These are phyloP conservation scores for Rhynchophorus ferrugineus DNA, from an alignment of 1,140 invertebrate genomes.

Conservation along the genomic window DNA sequence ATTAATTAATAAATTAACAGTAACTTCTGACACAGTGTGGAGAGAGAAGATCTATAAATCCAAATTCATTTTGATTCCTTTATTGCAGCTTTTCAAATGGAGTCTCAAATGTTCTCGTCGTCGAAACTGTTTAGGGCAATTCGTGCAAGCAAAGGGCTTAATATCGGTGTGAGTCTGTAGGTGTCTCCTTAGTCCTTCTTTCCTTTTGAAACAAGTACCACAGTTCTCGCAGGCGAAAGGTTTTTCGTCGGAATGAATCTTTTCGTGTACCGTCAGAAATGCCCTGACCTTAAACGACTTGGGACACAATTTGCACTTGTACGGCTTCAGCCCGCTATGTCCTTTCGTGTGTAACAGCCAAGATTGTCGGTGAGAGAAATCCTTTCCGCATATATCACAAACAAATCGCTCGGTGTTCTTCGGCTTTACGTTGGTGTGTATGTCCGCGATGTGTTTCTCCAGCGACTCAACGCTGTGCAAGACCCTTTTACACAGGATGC, in stretches of 20 bases:
- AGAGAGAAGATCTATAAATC: too few species aligned
- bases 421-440: conserved; percentile 7
- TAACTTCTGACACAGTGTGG: too few species aligned
- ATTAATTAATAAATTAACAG: too few species aligned
- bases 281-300: conserved; percentile 24
- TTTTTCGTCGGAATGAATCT: conserved; percentile 18
- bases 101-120: conserved; percentile 34
- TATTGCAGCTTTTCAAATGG: conserved; percentile 38
- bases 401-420: conserved; percentile 46
- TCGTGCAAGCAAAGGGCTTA: conserved; percentile 55
- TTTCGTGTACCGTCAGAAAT: conserved; percentile 21
- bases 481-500: conserved; percentile 16
- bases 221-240: conserved; percentile 55
- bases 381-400: conserved; percentile 62
- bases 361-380: conserved; percentile 46
- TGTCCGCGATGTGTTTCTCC: conserved; percentile 9
- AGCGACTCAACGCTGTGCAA: conserved; percentile 8
- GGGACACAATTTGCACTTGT: conserved; percentile 13
- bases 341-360: conserved; percentile 53
- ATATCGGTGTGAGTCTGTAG: conserved; percentile 66
- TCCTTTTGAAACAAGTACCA: conserved; percentile 60
- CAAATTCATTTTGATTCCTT: too few species aligned
- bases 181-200: conserved; percentile 35
- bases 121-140: conserved; percentile 39
- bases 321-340: conserved; percentile 49